Conservation (phyloP, 2,888 invertebrate genomes). For the Lasioglossum vierecki region DNA sequence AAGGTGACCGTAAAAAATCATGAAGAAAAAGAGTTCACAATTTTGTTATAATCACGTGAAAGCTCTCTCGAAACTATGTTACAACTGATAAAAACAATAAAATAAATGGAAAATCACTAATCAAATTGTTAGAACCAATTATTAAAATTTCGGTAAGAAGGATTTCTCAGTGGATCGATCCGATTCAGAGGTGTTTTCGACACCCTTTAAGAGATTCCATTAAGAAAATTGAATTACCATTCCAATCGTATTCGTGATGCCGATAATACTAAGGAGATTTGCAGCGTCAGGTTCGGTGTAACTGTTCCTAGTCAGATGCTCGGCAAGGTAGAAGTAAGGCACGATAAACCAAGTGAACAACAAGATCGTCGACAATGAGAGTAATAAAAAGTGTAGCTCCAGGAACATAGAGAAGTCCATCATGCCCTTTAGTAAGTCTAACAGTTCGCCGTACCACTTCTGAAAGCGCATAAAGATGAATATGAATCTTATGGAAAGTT, state of each 20-base stretch:
- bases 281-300: conserved; percentile 91
- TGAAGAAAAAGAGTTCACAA: no score
- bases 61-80: no score
- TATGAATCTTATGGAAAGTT: no score
- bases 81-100: no score
- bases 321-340: conserved; percentile 96
- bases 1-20: no score
- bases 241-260: conserved; percentile 95
- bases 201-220: background rate
- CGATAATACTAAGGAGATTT: conserved; percentile 93
- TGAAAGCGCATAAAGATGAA: conserved; percentile 82
- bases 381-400: conserved; percentile 91
- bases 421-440: conserved; percentile 89
- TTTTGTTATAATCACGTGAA: no score
- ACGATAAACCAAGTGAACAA: conserved; percentile 97
- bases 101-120: background rate
- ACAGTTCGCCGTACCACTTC: conserved; percentile 90
- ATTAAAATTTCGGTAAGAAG: background rate
- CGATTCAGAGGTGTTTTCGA: background rate
- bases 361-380: conserved; percentile 94
- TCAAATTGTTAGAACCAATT: background rate
- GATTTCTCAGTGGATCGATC: background rate
- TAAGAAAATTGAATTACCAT: conserved; percentile 87
- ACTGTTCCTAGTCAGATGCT: conserved; percentile 90
- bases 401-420: conserved; percentile 92